Conservation (phyloP, 1,140 invertebrate species). For the Ectropis grisescens region DNA sequence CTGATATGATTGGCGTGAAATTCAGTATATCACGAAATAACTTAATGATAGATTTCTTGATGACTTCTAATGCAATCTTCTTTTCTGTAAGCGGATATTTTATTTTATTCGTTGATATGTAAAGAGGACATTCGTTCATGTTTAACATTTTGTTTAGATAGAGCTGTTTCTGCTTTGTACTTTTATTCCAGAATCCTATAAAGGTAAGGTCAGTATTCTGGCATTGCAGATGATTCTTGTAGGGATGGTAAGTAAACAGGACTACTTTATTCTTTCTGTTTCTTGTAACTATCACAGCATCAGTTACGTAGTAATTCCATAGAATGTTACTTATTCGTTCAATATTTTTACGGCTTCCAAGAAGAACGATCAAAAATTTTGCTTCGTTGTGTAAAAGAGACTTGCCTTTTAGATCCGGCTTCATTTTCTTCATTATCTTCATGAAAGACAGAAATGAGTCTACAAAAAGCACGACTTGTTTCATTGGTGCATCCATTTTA, state of each 20-base stretch:
- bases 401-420: constrained; percentile 39
- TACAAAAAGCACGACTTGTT: constrained; percentile 33
- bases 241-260: constrained; percentile 38
- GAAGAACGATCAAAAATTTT: constrained; percentile 32
- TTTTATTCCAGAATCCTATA: constrained; percentile 24
- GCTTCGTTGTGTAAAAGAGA: constrained; percentile 28
- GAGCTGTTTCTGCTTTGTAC: constrained; percentile 10
- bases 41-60: constrained; percentile 28
- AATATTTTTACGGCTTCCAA: constrained; percentile 12
- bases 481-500: constrained; percentile 12
- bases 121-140: constrained; percentile 41
- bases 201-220: constrained; percentile 27
- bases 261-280: no score
- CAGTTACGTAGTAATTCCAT: constrained; percentile 32
- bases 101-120: constrained; percentile 43
- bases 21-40: constrained; percentile 34
- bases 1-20: constrained; percentile 31
- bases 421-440: constrained; percentile 24
- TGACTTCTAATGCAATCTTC: constrained; percentile 33
- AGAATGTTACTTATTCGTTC: constrained; percentile 24
- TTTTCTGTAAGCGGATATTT: constrained; percentile 31
- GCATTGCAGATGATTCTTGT: constrained; percentile 29
- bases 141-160: constrained; percentile 40
- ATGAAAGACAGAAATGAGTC: constrained; percentile 32
- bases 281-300: constrained; percentile 27